phyloP scores from a whole-genome alignment of 2,113 vertebrate species.

The Struthidea cinerea region DNA sequence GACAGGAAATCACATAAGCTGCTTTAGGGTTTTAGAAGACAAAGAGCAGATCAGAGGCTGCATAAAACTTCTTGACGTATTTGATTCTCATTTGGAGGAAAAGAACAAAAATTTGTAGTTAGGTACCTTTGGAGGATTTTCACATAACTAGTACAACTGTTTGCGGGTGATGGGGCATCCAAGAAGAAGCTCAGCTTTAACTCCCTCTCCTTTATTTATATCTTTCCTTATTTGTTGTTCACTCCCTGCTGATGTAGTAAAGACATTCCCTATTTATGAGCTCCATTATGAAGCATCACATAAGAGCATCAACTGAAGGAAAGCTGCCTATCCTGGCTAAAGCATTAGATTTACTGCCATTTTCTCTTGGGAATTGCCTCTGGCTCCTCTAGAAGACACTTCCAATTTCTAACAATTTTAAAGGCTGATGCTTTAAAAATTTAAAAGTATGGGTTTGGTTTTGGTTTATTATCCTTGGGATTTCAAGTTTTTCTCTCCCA shows the following conservation, averaged over 20 bases:
- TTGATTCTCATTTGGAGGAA: neutral
- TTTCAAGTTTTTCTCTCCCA: neutral
- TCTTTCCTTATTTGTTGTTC: neutral
- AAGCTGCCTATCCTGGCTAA: neutral
- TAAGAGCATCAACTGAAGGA: neutral
- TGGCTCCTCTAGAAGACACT: neutral
- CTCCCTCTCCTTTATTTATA: neutral
- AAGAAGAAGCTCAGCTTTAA: neutral
- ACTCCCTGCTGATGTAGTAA: neutral
- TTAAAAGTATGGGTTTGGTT: neutral
- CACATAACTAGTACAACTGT: neutral
- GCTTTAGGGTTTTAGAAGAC: neutral
- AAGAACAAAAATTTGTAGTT: neutral
- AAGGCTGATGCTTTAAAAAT: neutral
- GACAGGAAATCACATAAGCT: neutral
- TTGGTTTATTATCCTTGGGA: neutral
- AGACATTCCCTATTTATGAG: neutral
- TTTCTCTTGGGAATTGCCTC: neutral
- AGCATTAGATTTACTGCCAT: neutral
- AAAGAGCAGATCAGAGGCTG: neutral
- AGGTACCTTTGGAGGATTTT: neutral
- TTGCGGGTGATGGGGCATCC: neutral
- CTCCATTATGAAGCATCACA: neutral
- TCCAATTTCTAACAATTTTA: neutral
- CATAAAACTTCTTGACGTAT: neutral